Conservation (phyloP, 2,888 invertebrate species). For the Pristionchus japonicus region DNA sequence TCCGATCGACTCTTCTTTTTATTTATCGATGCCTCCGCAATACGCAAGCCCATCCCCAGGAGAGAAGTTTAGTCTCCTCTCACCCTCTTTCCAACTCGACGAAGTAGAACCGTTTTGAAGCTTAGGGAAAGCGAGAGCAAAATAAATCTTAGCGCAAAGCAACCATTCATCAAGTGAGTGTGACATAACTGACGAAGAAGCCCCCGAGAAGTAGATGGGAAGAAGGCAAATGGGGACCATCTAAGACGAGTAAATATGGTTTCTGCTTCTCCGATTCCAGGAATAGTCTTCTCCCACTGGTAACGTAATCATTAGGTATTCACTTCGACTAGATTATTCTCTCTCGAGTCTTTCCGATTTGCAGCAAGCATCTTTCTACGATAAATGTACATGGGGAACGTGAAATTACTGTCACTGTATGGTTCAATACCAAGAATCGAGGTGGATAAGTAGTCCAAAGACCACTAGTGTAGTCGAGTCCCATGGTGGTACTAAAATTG, state of each 20-base stretch:
- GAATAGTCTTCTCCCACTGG: neutral
- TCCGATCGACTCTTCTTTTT: neutral
- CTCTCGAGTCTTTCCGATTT: too few species aligned
- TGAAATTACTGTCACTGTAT: too few species aligned
- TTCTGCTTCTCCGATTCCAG: neutral
- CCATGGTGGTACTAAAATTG: neutral
- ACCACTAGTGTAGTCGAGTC: neutral
- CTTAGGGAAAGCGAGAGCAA: conserved; percentile 4
- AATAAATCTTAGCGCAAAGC: conserved; percentile 30
- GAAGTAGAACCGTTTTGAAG: conserved; percentile 33
- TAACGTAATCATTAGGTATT: neutral
- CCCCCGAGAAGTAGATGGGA: neutral
- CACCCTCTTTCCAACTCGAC: neutral
- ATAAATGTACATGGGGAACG: too few species aligned
- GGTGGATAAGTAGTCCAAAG: neutral
- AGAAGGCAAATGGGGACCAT: neutral
- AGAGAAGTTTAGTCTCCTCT: conserved; percentile 4
- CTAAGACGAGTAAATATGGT: neutral
- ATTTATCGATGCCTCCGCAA: conserved; percentile 19
- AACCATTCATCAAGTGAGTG: conserved; percentile 39
- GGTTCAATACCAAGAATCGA: neutral
- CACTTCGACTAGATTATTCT: neutral
- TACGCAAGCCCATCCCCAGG: neutral
- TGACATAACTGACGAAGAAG: conserved; percentile 1
- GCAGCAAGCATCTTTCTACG: too few species aligned